Evolutionary conservation across 2,888 invertebrate species (phyloP).

Genomic region (Pristionchus arcanus): DNA sequence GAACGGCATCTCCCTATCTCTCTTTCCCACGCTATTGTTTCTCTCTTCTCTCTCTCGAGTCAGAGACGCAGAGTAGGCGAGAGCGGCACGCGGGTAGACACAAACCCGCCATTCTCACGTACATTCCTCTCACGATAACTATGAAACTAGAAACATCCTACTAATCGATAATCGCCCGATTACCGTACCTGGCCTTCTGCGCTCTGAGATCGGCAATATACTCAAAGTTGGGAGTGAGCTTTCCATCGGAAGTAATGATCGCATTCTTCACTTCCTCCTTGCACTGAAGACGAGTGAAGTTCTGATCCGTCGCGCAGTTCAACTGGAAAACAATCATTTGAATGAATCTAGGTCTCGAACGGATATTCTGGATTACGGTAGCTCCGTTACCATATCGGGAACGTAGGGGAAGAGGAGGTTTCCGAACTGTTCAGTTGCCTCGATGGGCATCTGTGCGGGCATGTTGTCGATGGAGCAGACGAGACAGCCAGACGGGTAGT

Average conservation of each 20-base stretch:
- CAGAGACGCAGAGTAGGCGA: conserved; percentile 51
- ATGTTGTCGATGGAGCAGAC: conserved; percentile 99
- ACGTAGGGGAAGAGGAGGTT: conserved; percentile 92
- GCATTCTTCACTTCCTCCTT: conserved; percentile 83
- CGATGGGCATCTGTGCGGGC: conserved; percentile 98
- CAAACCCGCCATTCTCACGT: background rate
- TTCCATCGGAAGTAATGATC: conserved; percentile 95
- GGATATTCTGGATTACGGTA: background rate
- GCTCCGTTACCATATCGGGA: conserved; percentile 85
- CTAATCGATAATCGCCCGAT: background rate
- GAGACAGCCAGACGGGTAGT: conserved; percentile 86
- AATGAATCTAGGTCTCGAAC: background rate
- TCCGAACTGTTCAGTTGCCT: conserved; percentile 98
- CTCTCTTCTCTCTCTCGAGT: conserved; percentile 14
- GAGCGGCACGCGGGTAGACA: background rate
- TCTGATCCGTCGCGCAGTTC: conserved; percentile 75
- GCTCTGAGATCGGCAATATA: conserved; percentile 92
- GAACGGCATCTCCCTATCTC: conserved; percentile 15
- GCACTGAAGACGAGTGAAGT: conserved; percentile 73
- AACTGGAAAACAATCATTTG: conserved; percentile 65
- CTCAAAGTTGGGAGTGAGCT: conserved; percentile 92
- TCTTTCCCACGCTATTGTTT: conserved; percentile 13
- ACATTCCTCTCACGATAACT: background rate
- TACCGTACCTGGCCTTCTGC: conserved; percentile 61
- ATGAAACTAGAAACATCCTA: background rate